phyloP scores from a whole-genome alignment of 2,113 vertebrate species.

The Nansenia antarctica region DNA sequence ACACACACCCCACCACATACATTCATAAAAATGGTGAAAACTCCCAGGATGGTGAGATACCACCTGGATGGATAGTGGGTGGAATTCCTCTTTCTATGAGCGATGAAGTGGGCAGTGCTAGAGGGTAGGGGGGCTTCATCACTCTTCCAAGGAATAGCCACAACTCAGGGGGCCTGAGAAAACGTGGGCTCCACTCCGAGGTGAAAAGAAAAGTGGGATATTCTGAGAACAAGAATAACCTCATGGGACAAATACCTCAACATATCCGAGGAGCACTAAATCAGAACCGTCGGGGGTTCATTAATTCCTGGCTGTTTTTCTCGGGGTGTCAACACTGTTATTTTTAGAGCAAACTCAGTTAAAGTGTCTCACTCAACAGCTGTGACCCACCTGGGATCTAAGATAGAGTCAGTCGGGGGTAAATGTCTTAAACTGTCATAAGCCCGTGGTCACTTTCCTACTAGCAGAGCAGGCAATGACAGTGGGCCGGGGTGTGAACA shows the following conservation, averaged over 20 bases:
- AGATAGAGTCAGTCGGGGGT: slow-evolving; percentile 6
- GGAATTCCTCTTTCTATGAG: slow-evolving; percentile 23
- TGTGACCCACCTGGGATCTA: slow-evolving; percentile 68
- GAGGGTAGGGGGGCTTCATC: slow-evolving; percentile 24
- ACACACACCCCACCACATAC: slow-evolving; percentile 28
- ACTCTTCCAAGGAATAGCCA: slow-evolving; percentile 39
- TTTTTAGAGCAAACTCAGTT: slow-evolving; percentile 59
- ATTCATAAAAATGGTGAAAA: slow-evolving; percentile 29
- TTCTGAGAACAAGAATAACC: slow-evolving; percentile 36
- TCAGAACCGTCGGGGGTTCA: slow-evolving; percentile 53
- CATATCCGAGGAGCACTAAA: slow-evolving; percentile 30
- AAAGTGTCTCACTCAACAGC: slow-evolving; percentile 66
- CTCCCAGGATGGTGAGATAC: slow-evolving; percentile 31
- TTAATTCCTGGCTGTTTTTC: slow-evolving; percentile 58
- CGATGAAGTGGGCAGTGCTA: neutral
- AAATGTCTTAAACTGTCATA: slow-evolving; percentile 51
- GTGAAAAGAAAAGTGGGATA: slow-evolving; percentile 11
- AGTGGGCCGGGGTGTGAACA: slow-evolving; percentile 35
- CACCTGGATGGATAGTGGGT: slow-evolving; percentile 15
- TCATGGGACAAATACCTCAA: slow-evolving; percentile 45
- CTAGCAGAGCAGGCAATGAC: slow-evolving; percentile 31
- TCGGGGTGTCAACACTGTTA: slow-evolving; percentile 56
- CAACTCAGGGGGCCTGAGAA: slow-evolving; percentile 33
- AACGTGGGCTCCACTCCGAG: neutral
- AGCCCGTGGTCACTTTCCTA: slow-evolving; percentile 68